Evolutionary conservation across 2,888 invertebrate genomes (phyloP).

Genomic region (Macrophya annulata): DNA sequence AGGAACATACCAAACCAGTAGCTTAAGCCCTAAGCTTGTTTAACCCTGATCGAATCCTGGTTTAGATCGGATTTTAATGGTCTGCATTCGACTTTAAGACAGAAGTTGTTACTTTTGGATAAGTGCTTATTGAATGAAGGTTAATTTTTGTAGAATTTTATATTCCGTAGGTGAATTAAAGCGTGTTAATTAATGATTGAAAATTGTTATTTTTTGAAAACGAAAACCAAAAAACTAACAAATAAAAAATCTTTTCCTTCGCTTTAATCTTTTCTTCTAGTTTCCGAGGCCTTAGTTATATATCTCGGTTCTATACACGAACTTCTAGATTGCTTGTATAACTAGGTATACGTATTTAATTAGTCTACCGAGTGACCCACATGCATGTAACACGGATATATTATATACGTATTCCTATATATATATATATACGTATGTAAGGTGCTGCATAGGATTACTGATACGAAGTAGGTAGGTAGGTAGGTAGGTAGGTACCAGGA

Average conservation of each 20-base stretch:
- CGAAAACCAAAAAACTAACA: background rate
- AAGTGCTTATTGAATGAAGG: background rate
- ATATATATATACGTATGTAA: background rate
- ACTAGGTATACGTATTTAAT: slow-evolving; percentile 18
- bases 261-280: background rate
- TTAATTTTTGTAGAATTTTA: background rate
- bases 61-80: background rate
- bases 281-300: background rate
- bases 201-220: background rate
- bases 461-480: background rate
- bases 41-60: slow-evolving; percentile 1
- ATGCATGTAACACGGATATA: slow-evolving; percentile 6
- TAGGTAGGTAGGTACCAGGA: background rate
- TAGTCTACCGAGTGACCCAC: slow-evolving; percentile 16
- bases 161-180: background rate
- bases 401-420: background rate
- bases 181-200: background rate
- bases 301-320: background rate
- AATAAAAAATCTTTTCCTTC: background rate
- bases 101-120: background rate
- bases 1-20: background rate
- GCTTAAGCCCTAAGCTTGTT: background rate
- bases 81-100: slow-evolving; percentile 15
- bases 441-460: slow-evolving; percentile 7
- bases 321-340: background rate